Conservation (phyloP, 2,888 invertebrate species). For the Ochropacha duplaris region DNA sequence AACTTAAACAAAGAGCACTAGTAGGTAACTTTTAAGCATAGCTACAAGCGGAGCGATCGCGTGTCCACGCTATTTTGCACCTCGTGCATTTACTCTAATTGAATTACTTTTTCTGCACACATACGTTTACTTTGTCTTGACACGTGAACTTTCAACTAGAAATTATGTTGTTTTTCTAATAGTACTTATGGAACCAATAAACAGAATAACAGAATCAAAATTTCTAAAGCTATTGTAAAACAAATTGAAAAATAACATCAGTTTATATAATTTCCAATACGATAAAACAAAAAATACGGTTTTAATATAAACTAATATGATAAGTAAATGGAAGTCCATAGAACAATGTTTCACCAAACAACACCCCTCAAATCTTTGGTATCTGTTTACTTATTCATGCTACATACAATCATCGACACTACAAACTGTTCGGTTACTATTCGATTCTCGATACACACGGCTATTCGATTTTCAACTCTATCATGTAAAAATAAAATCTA, state of each 20-base stretch:
- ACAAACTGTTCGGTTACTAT: slow-evolving; percentile 46
- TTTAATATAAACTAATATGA: too few species aligned
- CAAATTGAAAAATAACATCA: too few species aligned
- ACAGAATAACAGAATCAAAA: too few species aligned
- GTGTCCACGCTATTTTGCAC: slow-evolving; percentile 45
- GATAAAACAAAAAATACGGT: too few species aligned
- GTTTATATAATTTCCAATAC: too few species aligned
- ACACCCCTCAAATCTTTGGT: slow-evolving; percentile 29
- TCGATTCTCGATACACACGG: slow-evolving; percentile 30
- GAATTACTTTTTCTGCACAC: slow-evolving; percentile 37
- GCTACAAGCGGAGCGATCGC: slow-evolving; percentile 31
- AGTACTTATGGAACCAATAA: too few species aligned
- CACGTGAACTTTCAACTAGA: background rate
- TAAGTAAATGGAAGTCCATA: slow-evolving; percentile 18
- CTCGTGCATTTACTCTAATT: slow-evolving; percentile 37
- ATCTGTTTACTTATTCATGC: slow-evolving; percentile 52
- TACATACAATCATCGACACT: slow-evolving; percentile 43
- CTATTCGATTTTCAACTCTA: slow-evolving; percentile 25
- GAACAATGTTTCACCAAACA: slow-evolving; percentile 32
- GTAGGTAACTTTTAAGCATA: background rate
- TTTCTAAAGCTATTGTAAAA: too few species aligned
- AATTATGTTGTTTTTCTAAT: background rate
- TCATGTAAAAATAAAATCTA: slow-evolving; percentile 2
- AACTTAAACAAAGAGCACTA: too few species aligned
- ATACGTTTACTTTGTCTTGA: background rate